phyloP scores from a whole-genome alignment of 2,797 vertebrate species.

The Lacerta agilis region DNA sequence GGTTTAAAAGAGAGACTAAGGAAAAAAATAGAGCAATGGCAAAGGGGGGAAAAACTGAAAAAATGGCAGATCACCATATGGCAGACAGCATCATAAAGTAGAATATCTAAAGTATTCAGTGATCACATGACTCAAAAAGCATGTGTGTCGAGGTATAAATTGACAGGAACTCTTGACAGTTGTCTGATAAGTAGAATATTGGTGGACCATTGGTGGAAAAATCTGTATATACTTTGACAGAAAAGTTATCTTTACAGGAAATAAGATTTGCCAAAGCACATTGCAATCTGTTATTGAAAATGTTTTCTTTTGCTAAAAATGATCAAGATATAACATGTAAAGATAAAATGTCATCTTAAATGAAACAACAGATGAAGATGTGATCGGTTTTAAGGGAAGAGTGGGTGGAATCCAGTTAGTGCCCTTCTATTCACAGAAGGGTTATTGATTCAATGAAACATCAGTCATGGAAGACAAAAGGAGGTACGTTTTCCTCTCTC shows the following conservation, averaged over 20 bases:
- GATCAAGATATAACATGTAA: conserved; percentile 42
- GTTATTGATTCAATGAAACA: too few species aligned
- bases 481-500: too few species aligned
- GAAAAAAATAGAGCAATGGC: conserved; percentile 14
- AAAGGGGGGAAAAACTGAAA: conserved; percentile 23
- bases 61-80: conserved; percentile 50
- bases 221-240: neutral
- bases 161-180: neutral
- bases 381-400: conserved; percentile 23
- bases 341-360: conserved; percentile 38
- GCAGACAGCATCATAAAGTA: conserved; percentile 27
- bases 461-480: too few species aligned
- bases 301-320: neutral
- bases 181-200: neutral
- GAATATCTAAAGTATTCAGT: conserved; percentile 48
- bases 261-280: conserved; percentile 27
- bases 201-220: neutral
- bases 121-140: conserved; percentile 51
- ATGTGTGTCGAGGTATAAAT: neutral
- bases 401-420: conserved; percentile 13
- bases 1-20: conserved; percentile 39
- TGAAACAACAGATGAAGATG: conserved; percentile 25
- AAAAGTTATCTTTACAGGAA: conserved; percentile 38
- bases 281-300: conserved; percentile 37
- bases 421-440: too few species aligned